Evolutionary conservation across 2,888 invertebrate genomes (phyloP).

Genomic region (Tromatobia lineatoria): DNA sequence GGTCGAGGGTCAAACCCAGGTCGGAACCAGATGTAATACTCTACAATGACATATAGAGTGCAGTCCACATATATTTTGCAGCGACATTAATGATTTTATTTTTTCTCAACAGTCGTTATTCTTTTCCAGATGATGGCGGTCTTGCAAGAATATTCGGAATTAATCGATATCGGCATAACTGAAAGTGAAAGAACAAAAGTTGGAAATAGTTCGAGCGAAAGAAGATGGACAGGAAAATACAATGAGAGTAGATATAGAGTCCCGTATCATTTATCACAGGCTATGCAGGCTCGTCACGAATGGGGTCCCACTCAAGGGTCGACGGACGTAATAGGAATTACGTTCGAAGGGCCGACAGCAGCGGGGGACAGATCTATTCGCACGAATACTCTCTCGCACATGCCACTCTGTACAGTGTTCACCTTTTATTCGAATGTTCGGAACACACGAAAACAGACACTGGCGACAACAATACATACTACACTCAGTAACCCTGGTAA

Average conservation of each 20-base stretch:
- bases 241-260: conserved; percentile 54
- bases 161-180: conserved; percentile 46
- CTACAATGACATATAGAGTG: background rate
- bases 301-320: conserved; percentile 69
- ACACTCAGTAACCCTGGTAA: conserved; percentile 19
- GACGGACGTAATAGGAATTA: conserved; percentile 75
- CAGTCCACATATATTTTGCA: background rate
- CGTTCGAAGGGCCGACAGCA: conserved; percentile 71
- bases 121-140: background rate
- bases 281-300: conserved; percentile 73
- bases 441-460: conserved; percentile 41
- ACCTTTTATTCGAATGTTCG: conserved; percentile 57
- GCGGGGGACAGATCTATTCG: conserved; percentile 61
- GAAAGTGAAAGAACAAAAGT: conserved; percentile 8
- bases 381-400: conserved; percentile 33
- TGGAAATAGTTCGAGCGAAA: conserved; percentile 35
- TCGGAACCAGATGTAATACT: no score
- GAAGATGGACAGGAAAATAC: conserved; percentile 52
- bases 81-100: background rate
- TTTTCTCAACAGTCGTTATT: background rate
- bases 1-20: no score
- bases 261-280: conserved; percentile 77
- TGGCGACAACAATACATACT: conserved; percentile 53
- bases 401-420: conserved; percentile 32
- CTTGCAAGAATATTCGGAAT: background rate